These are phyloP conservation scores for Muntiacus muntjak DNA, from an alignment of 2,113 vertebrate genomes.

Conservation along the genomic window DNA sequence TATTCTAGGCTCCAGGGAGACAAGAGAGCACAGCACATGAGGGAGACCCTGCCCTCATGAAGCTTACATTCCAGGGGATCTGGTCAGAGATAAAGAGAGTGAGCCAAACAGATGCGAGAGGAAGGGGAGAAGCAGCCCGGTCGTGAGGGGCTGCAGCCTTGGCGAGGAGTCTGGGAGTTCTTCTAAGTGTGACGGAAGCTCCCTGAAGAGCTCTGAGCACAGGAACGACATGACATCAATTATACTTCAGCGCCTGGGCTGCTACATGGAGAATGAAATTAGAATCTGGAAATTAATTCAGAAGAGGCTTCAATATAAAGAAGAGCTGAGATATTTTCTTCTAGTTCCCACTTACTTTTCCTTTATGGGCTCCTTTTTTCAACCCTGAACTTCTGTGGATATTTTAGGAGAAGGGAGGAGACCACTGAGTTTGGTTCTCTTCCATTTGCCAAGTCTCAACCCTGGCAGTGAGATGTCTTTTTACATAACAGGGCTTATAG, in stretches of 20 bases:
- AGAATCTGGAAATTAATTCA: constrained; percentile 22
- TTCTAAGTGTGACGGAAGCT: neutral
- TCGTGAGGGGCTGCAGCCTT: neutral
- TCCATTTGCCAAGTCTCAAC: neutral
- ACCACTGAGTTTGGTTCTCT: neutral
- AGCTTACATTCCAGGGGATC: neutral
- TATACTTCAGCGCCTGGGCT: neutral
- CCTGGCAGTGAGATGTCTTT: neutral
- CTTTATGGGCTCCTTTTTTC: neutral
- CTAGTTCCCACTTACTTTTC: neutral
- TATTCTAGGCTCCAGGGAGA: neutral
- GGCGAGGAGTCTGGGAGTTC: neutral
- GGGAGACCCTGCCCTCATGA: neutral
- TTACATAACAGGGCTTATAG: neutral
- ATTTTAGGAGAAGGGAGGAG: neutral
- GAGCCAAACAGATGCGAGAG: neutral
- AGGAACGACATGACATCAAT: too few species aligned
- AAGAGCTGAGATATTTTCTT: neutral
- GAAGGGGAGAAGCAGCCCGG: neutral
- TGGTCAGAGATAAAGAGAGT: neutral
- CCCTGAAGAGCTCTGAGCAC: neutral
- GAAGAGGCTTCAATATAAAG: neutral
- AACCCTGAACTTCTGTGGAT: neutral
- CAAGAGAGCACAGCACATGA: neutral
- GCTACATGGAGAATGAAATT: neutral